Conservation (phyloP, 2,888 invertebrate genomes). For the Cepaea hortensis region DNA sequence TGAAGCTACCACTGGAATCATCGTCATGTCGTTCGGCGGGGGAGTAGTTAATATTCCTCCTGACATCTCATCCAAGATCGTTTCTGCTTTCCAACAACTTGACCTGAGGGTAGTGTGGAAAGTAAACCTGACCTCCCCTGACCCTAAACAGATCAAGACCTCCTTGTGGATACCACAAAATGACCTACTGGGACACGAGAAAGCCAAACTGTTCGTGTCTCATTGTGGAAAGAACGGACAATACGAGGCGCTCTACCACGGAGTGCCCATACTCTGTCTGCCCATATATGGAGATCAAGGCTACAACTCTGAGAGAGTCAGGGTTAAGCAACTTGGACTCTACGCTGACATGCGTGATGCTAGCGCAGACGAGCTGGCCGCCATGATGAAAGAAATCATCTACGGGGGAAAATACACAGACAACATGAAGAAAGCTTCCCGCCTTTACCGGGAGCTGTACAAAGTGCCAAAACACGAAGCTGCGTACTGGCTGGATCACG, state of each 20-base stretch:
- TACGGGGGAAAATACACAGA: constrained; percentile 33
- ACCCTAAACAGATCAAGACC: constrained; percentile 48
- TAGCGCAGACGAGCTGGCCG: not conserved
- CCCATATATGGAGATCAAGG: constrained; percentile 58
- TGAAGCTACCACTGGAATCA: constrained; percentile 50
- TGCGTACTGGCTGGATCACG: constrained; percentile 63
- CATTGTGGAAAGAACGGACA: constrained; percentile 64
- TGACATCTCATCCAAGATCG: constrained; percentile 41
- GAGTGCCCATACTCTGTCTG: constrained; percentile 60
- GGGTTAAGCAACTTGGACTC: constrained; percentile 31
- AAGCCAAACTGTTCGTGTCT: constrained; percentile 58
- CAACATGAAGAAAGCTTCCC: constrained; percentile 47
- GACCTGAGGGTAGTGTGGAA: constrained; percentile 51
- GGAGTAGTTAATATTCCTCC: constrained; percentile 46
- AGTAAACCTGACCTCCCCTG: constrained; percentile 46
- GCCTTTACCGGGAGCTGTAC: constrained; percentile 45
- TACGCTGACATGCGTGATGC: constrained; percentile 4
- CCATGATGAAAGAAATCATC: constrained; percentile 6
- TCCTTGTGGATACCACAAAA: constrained; percentile 61
- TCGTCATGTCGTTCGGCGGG: constrained; percentile 59
- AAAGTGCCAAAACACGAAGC: constrained; percentile 57
- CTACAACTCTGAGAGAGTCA: constrained; percentile 48
- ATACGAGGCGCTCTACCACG: constrained; percentile 63
- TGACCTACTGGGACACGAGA: constrained; percentile 59
- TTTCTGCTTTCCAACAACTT: constrained; percentile 48